Conservation (phyloP, 2,797 vertebrate genomes). For the Sylvilagus floridanus region DNA sequence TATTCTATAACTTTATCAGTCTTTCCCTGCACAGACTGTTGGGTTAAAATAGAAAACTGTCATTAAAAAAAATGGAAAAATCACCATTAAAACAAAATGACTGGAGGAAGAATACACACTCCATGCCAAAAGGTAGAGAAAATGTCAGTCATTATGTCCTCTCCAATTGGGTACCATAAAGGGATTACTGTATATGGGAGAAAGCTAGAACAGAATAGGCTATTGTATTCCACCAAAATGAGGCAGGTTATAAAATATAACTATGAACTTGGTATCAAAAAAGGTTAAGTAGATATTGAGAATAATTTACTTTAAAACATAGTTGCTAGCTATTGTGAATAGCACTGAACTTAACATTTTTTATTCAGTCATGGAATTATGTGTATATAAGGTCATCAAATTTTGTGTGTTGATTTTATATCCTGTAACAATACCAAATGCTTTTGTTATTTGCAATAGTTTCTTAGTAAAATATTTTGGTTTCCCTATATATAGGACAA, state of each 20-base stretch:
- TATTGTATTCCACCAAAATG: background rate
- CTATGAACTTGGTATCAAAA: background rate
- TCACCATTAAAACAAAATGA: background rate
- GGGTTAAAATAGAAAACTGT: background rate
- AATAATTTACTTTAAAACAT: background rate
- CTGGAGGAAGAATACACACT: background rate
- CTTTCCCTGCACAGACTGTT: background rate
- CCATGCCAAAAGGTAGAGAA: background rate
- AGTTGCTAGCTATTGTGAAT: background rate
- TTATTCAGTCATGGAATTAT: no score
- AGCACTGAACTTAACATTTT: no score
- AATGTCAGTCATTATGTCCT: background rate
- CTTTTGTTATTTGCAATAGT: no score
- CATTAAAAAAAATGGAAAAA: background rate
- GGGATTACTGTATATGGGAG: background rate
- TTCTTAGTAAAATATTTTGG: no score
- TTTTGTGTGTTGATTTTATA: no score
- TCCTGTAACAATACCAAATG: no score
- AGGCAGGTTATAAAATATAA: constrained; percentile 8
- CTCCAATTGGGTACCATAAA: background rate
- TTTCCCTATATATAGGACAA: no score
- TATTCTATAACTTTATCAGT: background rate
- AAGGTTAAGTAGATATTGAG: background rate
- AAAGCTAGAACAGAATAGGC: background rate
- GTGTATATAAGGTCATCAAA: no score